Evolutionary conservation across 1,140 invertebrate species (phyloP), one percentile per base, ranked within the genome.

Genomic region (Augochlora pura): DNA sequence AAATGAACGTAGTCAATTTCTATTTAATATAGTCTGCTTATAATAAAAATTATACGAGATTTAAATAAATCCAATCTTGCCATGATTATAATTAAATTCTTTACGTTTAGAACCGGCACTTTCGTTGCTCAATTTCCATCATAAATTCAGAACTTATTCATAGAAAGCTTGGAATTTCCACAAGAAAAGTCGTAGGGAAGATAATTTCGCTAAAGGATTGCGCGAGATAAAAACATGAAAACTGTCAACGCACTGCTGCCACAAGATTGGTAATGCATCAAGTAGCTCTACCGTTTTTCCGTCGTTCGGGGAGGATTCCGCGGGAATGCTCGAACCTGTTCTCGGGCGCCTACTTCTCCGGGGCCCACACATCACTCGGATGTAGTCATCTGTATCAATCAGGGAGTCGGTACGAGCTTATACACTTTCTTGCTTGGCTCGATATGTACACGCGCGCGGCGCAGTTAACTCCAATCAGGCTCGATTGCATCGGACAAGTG

Each of bases 301-400:
- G 25, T 42, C 23, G 77, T 46, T 57, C 38, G 16, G 21, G 60
- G 10, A 16, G 49, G 49, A 49, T 79, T 49, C 39, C 39, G 46
- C 67, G 46, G 83, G 77, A 69, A 87, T 83, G 74, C 82, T 59
- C 62, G 81, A 90, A 91, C 90, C 88, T 86, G 90, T 91, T 91
- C 84, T 81, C 81, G 62, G 82, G 32, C 66, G 76, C 68, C 80
- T 81, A 79, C 80, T 82, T 85, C 75, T 70, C 72, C 69, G 60
- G 70, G 42, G 59, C 60, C 72, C 71, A 81, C 82, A 74, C 84
- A 79, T 90, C 86, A 85, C 57, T 87, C 81, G 81, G 80, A 90
- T 89, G 85, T 87, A 90, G 85, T 91, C 89, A 87, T 92, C 88
- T 89, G 86, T 88, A 89, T 91, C 89, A 91, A 90, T 90, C 90